phyloP scores from a whole-genome alignment of 2,888 invertebrate species.

The Phymatocera aterrima region DNA sequence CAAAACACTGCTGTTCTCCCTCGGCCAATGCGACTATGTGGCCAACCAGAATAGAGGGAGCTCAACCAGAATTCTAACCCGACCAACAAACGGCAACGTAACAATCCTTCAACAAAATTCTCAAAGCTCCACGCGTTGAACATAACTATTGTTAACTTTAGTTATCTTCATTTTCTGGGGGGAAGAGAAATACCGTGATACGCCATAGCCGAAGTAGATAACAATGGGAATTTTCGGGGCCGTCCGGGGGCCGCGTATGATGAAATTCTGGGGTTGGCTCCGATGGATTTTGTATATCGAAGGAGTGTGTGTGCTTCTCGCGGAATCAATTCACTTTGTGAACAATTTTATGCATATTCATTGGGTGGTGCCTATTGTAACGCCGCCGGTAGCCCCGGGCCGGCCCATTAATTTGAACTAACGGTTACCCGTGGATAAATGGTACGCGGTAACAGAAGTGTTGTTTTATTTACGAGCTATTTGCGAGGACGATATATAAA shows the following conservation, averaged over 20 bases:
- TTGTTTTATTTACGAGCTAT: conserved; percentile 45
- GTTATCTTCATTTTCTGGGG: background rate
- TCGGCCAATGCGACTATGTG: conserved; percentile 20
- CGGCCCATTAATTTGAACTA: conserved; percentile 66
- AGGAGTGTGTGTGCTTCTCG: background rate
- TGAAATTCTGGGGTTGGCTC: background rate
- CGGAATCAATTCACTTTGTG: conserved; percentile 67
- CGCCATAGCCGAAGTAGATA: background rate
- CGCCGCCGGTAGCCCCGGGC: conserved; percentile 41
- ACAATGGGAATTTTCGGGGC: background rate
- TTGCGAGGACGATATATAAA: conserved; percentile 13
- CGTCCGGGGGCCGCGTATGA: background rate
- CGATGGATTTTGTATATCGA: background rate
- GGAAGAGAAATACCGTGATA: too few relatives aligned
- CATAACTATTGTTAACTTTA: background rate
- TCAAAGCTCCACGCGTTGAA: background rate
- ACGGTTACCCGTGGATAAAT: conserved; percentile 47
- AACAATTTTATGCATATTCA: conserved; percentile 70
- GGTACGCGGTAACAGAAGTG: conserved; percentile 43
- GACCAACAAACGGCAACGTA: background rate
- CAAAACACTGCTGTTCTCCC: conserved; percentile 54
- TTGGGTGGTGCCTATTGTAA: conserved; percentile 55
- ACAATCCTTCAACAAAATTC: conserved; percentile 17
- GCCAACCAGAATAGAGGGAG: conserved; percentile 31
- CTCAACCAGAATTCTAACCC: background rate